Evolutionary conservation across 2,113 vertebrate species (phyloP), one percentile per base, ranked within the genome.

Genomic region (Festucalex cinctus): DNA sequence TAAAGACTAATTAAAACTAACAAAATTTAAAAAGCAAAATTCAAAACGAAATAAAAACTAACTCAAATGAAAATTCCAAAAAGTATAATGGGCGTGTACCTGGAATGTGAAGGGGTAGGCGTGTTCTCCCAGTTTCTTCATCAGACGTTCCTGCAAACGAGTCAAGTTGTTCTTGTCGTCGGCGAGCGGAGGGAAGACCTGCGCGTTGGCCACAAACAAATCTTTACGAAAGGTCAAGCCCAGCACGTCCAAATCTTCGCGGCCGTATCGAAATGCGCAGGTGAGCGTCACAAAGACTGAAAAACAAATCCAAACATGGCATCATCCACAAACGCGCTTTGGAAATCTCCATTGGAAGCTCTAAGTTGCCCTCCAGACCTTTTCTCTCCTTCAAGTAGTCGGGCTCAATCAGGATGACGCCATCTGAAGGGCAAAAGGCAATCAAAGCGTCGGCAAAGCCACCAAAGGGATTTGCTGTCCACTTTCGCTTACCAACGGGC

Each of bases 301-400:
- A 0, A n/a, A 5, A 49, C 8, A 9, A 2, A 22, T 4, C 61
- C 28, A 10, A 32, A 20, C n/a, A 6, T 12, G 9, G 2, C 10
- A 6, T 16, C 32, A 9, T 32, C 35, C 16, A 7, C 58, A 37
- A 36, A 36, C 2, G 58, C 6, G 3, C 3, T 20, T 9, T 0
- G 32, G 6, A 3, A 20, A 0, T 2, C 19, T 0, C 6, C 12
- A 1, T 6, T 7, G 32, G n/a, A n/a, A n/a, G 12, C 36, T 5
- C 43, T 5, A 5, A 5, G 14, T 12, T 37, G 2, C 0, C 12
- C 6, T 1, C 7, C 75, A 69, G 62, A 98, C 96, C 96, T 97
- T 96, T 95, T 68, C 96, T 91, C 81, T 98, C 96, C 83, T 98
- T 98, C 77, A 98, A 86, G 83, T 98, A 98, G 74, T 98, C 96